A percentile compares a stretch with the other conserved stretches of the same genome.
phyloP scores from a whole-genome alignment of 2,797 vertebrate species.

The Tauraco hartlaubi region DNA sequence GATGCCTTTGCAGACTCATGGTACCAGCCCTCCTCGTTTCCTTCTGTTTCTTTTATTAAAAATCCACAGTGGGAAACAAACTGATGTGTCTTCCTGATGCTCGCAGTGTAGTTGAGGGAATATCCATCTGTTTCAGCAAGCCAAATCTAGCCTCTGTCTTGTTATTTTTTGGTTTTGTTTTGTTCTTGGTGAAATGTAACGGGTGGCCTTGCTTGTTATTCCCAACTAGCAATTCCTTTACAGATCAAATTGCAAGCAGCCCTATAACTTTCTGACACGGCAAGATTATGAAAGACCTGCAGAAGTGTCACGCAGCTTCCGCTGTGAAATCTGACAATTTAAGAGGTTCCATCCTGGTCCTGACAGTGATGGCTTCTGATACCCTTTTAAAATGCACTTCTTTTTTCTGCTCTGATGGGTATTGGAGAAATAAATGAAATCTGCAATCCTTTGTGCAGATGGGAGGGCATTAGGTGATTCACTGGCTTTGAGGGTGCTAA shows the following conservation, averaged over 20 bases:
- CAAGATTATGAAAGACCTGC: neutral
- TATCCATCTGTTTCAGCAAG: neutral
- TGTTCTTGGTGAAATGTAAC: neutral
- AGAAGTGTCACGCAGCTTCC: neutral
- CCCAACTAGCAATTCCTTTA: neutral
- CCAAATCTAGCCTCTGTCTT: neutral
- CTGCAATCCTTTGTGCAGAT: neutral
- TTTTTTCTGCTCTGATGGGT: neutral
- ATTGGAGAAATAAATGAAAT: neutral
- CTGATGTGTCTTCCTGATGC: neutral
- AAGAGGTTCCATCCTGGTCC: neutral
- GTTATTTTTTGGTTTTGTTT: neutral
- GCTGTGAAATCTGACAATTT: conserved; percentile 6
- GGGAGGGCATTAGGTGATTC: neutral
- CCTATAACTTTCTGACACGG: neutral
- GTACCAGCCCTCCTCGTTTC: neutral
- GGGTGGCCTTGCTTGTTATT: neutral
- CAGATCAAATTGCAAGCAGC: neutral
- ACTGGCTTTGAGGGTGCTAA: neutral
- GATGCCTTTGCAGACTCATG: neutral
- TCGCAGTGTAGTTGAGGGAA: neutral
- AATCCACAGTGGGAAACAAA: neutral
- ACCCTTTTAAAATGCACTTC: neutral
- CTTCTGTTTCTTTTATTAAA: neutral
- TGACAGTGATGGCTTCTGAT: neutral